Conservation (phyloP, 2,113 vertebrate genomes). For the Tursiops truncatus region DNA sequence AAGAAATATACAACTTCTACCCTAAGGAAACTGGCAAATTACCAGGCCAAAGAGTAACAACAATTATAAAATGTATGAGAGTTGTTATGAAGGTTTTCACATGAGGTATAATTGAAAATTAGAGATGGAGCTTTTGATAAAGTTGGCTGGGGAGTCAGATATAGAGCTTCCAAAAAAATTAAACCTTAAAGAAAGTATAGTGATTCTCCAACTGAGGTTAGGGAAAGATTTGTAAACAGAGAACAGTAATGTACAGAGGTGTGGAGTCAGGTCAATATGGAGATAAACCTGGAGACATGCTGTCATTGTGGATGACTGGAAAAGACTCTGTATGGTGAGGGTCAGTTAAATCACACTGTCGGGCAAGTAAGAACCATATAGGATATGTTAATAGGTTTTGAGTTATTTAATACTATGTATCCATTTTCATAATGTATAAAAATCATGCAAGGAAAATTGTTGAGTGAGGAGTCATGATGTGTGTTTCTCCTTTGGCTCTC, state of each 20-base stretch:
- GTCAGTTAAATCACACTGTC: neutral
- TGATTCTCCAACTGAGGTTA: neutral
- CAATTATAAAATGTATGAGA: neutral
- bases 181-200: neutral
- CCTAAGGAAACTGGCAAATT: neutral
- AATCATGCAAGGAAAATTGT: neutral
- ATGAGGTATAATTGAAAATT: neutral
- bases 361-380: neutral
- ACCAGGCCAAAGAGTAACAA: neutral
- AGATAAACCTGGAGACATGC: neutral
- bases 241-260: neutral
- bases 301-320: neutral
- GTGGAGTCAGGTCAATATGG: neutral
- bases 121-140: neutral
- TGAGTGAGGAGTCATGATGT: neutral
- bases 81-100: neutral
- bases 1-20: neutral
- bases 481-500: neutral
- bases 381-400: neutral
- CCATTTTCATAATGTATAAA: neutral
- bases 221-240: neutral
- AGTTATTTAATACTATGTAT: neutral
- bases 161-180: neutral
- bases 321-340: neutral
- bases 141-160: neutral